A percentile compares a stretch with the other conserved stretches of the same genome.
Conservation (phyloP, 2,888 invertebrate species). For the Zonitis immaculata region DNA sequence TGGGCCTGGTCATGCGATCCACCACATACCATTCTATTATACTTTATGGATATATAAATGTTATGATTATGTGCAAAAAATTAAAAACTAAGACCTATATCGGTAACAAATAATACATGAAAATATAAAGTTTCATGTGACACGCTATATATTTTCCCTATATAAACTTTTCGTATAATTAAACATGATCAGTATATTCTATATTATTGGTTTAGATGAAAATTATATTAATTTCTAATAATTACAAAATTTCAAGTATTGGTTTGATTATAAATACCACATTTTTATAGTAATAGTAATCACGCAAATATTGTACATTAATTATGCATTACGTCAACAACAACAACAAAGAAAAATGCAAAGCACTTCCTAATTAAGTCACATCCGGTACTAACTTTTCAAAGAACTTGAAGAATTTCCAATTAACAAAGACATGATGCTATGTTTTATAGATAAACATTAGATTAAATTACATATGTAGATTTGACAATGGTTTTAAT, state of each 20-base stretch:
- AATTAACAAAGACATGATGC: background rate
- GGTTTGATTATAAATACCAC: too few relatives aligned
- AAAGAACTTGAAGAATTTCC: background rate
- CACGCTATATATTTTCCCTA: constrained; percentile 16
- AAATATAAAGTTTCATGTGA: constrained; percentile 13
- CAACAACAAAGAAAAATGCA: background rate
- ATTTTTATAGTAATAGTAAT: too few relatives aligned
- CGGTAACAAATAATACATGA: constrained; percentile 4
- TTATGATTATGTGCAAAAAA: constrained; percentile 16
- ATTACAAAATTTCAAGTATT: too few relatives aligned
- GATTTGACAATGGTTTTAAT: background rate
- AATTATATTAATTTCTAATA: constrained; percentile 28
- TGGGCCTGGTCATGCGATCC: constrained; percentile 28
- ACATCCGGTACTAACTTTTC: background rate
- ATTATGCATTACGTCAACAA: too few relatives aligned
- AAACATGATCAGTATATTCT: too few relatives aligned
- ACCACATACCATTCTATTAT: background rate
- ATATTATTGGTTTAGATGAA: too few relatives aligned
- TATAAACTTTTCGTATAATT: constrained; percentile 7
- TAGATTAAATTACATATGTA: background rate
- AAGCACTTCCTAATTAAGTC: background rate
- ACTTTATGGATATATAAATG: background rate
- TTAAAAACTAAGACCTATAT: constrained; percentile 12
- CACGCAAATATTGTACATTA: too few relatives aligned
- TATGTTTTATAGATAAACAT: background rate